These are phyloP conservation scores for Ecliptopera silaceata DNA, from an alignment of 2,888 invertebrate species.

Conservation along the genomic window DNA sequence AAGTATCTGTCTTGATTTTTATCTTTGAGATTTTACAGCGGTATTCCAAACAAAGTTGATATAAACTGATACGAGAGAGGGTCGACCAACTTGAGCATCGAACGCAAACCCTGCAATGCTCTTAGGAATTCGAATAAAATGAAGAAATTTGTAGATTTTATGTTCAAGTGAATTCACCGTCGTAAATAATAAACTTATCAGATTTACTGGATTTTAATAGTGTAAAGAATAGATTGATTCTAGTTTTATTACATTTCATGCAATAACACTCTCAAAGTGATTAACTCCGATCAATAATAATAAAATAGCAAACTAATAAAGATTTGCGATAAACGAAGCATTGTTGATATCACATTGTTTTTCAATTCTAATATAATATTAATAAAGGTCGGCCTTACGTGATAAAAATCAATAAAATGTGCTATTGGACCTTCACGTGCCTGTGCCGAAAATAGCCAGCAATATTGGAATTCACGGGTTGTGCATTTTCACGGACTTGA, in stretches of 20 bases:
- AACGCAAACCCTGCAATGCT: slow-evolving; percentile 3
- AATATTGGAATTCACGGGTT: slow-evolving; percentile 2
- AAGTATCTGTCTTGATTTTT: not conserved
- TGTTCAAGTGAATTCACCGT: slow-evolving; percentile 3
- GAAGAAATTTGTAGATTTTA: slow-evolving; percentile 9
- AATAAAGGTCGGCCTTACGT: not conserved
- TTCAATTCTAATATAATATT: not conserved
- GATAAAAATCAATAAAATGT: not conserved
- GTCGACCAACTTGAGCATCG: slow-evolving; percentile 20
- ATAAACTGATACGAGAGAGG: slow-evolving; percentile 24
- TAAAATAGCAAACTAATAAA: not conserved
- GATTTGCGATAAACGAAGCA: not conserved
- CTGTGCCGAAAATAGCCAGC: not conserved
- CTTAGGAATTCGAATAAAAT: slow-evolving; percentile 4
- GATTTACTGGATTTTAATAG: not conserved
- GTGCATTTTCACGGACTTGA: slow-evolving; percentile 6
- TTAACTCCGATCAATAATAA: not conserved
- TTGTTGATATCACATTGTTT: not conserved
- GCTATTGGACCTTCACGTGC: not conserved
- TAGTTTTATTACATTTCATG: not conserved
- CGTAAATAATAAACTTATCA: not conserved
- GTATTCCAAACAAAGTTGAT: slow-evolving; percentile 13
- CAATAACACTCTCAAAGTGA: not conserved
- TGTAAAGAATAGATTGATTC: not conserved
- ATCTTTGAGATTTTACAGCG: slow-evolving; percentile 1